Conservation (phyloP, 2,113 vertebrate genomes). For the Oncorhynchus mykiss region DNA sequence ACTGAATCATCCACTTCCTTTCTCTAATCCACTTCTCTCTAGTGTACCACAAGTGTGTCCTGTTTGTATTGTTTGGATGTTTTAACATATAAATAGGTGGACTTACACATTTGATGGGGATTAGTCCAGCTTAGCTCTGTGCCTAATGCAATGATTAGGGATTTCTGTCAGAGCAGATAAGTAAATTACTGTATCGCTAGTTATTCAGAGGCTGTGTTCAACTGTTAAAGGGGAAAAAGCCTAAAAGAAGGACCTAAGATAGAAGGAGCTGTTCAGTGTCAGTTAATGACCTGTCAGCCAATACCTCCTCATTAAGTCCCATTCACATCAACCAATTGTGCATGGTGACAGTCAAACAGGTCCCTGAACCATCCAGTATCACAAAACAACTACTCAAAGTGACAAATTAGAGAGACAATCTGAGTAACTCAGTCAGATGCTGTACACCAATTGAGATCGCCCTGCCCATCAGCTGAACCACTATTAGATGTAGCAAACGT, state of each 20-base stretch:
- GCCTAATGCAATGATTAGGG: slow-evolving; percentile 74
- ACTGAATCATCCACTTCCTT: slow-evolving; percentile 53
- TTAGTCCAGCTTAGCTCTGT: slow-evolving; percentile 70
- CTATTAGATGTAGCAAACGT: neutral
- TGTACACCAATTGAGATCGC: neutral
- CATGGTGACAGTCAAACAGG: slow-evolving; percentile 1
- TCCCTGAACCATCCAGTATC: neutral
- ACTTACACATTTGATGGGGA: slow-evolving; percentile 73
- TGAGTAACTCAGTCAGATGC: neutral
- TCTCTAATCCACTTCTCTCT: slow-evolving; percentile 65
- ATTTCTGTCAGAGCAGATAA: slow-evolving; percentile 74
- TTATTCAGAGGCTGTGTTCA: slow-evolving; percentile 58
- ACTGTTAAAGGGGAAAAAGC: slow-evolving; percentile 51
- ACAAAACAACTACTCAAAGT: slow-evolving; percentile 4
- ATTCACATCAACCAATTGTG: neutral
- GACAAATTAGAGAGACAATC: neutral
- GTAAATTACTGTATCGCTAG: slow-evolving; percentile 63
- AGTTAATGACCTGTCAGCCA: neutral
- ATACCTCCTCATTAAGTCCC: neutral
- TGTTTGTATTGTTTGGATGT: slow-evolving; percentile 66
- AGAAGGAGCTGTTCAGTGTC: slow-evolving; percentile 22
- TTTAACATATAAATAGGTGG: slow-evolving; percentile 66
- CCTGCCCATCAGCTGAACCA: neutral
- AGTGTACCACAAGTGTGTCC: slow-evolving; percentile 61
- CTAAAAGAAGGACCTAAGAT: slow-evolving; percentile 50